These are phyloP conservation scores for Mungos mungo DNA, from an alignment of 2,113 vertebrate genomes.

Conservation along the genomic window DNA sequence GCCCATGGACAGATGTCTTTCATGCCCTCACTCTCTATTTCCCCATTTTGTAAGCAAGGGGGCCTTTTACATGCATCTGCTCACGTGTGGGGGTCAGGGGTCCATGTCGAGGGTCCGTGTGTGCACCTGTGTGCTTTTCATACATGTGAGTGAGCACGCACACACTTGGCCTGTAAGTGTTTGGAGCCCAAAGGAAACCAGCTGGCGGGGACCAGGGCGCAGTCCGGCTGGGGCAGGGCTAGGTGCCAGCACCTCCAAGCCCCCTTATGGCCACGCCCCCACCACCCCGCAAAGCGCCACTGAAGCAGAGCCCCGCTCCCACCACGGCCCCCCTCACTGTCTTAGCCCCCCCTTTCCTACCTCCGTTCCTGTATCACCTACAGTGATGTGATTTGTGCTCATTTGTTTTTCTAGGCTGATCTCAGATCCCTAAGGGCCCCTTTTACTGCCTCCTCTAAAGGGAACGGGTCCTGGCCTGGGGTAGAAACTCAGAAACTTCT, in stretches of 20 bases:
- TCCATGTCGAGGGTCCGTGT: background rate
- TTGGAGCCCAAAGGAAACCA: background rate
- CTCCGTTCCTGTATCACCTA: background rate
- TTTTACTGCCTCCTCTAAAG: background rate
- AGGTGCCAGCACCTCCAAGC: fast-evolving
- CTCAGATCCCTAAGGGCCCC: background rate
- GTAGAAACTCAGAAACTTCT: background rate
- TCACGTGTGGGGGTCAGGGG: fast-evolving
- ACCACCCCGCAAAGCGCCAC: background rate
- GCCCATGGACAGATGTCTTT: fast-evolving
- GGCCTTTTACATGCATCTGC: background rate
- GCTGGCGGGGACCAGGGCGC: background rate
- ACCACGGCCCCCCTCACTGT: background rate
- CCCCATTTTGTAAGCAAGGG: background rate
- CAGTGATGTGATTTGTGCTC: background rate
- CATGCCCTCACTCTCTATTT: background rate
- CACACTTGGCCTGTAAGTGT: background rate
- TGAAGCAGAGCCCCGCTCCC: too few relatives aligned
- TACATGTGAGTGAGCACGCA: background rate
- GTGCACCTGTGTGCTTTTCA: fast-evolving
- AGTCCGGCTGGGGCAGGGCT: background rate
- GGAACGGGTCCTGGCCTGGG: background rate
- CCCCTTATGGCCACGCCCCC: background rate
- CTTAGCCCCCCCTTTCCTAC: background rate
- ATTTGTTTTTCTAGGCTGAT: background rate